Evolutionary conservation across 1,140 invertebrate genomes (phyloP).

Genomic region (Zaprionus nigranus): DNA sequence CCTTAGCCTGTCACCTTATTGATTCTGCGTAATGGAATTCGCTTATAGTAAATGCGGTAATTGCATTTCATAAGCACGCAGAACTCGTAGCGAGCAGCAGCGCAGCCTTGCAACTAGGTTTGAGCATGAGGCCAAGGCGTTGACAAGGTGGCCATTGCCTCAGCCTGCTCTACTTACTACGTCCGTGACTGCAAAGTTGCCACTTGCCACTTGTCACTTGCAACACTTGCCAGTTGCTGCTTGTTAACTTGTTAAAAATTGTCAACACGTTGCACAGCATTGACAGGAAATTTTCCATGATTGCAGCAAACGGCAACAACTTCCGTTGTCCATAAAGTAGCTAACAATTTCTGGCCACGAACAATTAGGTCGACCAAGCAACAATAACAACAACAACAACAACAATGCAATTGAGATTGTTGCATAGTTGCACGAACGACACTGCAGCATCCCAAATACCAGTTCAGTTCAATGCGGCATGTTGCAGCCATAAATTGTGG

Average conservation of each 20-base stretch:
- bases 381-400: background rate
- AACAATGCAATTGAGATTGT: conserved; percentile 22
- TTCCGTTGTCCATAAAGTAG: conserved; percentile 9
- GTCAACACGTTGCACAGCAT: conserved; percentile 37
- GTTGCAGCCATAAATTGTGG: conserved; percentile 60
- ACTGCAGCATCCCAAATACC: conserved; percentile 1
- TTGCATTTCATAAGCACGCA: conserved; percentile 58
- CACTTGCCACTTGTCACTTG: conserved; percentile 31
- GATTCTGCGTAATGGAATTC: conserved; percentile 57
- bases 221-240: conserved; percentile 38
- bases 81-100: background rate
- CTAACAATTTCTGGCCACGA: conserved; percentile 30
- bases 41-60: conserved; percentile 51
- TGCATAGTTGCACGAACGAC: conserved; percentile 23
- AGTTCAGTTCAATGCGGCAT: conserved; percentile 18
- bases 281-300: conserved; percentile 53
- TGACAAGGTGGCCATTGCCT: conserved; percentile 36
- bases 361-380: conserved; percentile 21
- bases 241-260: conserved; percentile 36
- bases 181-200: conserved; percentile 19
- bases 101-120: background rate
- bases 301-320: conserved; percentile 45
- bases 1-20: conserved; percentile 1
- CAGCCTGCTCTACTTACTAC: background rate
- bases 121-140: conserved; percentile 30